Conservation (phyloP, 2,113 vertebrate genomes). For the Thamnaconus septentrionalis region DNA sequence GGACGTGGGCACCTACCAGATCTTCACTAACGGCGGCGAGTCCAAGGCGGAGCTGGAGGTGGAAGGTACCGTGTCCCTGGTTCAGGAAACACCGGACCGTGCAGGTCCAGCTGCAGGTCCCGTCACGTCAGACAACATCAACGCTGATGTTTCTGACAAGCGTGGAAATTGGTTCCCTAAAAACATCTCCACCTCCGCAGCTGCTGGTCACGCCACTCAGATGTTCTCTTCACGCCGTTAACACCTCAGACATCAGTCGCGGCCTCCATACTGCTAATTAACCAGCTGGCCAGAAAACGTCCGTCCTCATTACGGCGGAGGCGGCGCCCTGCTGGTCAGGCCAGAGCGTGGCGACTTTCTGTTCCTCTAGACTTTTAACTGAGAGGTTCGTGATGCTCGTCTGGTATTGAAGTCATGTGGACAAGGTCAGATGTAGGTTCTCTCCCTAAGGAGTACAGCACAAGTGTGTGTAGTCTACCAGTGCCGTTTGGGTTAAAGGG, state of each 20-base stretch:
- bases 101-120: no score
- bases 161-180: slow-evolving; percentile 51
- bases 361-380: no score
- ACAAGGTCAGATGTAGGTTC: no score
- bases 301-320: slow-evolving; percentile 6
- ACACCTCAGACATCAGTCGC: slow-evolving; percentile 42
- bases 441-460: no score
- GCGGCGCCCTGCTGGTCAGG: no score
- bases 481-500: no score
- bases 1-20: slow-evolving; percentile 81
- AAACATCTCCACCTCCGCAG: slow-evolving; percentile 24
- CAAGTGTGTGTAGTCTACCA: no score
- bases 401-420: no score
- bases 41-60: slow-evolving; percentile 87
- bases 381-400: no score
- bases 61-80: slow-evolving; percentile 74
- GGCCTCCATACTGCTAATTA: slow-evolving; percentile 14
- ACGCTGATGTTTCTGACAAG: slow-evolving; percentile 55
- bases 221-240: slow-evolving; percentile 23
- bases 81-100: no score
- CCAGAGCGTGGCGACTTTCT: no score
- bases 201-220: slow-evolving; percentile 38
- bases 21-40: slow-evolving; percentile 84
- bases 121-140: slow-evolving; percentile 28
- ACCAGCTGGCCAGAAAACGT: slow-evolving; percentile 33